Conservation (phyloP, 2,797 vertebrate species). For the Sebastes umbrosus region DNA sequence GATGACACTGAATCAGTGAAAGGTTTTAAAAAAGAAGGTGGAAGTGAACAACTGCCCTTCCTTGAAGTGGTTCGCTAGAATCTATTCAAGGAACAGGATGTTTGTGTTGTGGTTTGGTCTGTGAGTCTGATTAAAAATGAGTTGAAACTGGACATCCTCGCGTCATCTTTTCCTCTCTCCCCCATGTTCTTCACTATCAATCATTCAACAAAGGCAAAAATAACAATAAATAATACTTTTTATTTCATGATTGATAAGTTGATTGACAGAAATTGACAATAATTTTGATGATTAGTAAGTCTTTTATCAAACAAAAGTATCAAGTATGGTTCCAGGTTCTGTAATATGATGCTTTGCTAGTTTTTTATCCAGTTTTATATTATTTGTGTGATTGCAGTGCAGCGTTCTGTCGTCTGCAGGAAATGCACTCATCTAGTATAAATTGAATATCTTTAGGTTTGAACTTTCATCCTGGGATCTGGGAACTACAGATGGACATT, state of each 20-base stretch:
- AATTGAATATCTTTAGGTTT: background rate
- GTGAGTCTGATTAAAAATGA: background rate
- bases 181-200: background rate
- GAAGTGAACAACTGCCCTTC: constrained; percentile 36
- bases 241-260: no score
- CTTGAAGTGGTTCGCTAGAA: background rate
- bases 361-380: background rate
- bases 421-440: no score
- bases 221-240: no score
- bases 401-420: no score
- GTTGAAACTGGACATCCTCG: background rate
- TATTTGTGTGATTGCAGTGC: no score
- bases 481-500: background rate
- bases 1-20: constrained; percentile 34
- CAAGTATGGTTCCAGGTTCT: no score
- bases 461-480: background rate
- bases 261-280: no score
- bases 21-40: constrained; percentile 33
- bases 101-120: constrained; percentile 33
- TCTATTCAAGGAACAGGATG: constrained; percentile 41
- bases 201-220: no score
- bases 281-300: no score
- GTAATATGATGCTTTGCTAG: no score
- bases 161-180: background rate
- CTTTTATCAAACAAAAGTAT: no score